A percentile compares a stretch with the other conserved stretches of the same genome.
These are phyloP conservation scores for Ochropleura plecta DNA, from an alignment of 2,888 invertebrate species.

Conservation along the genomic window DNA sequence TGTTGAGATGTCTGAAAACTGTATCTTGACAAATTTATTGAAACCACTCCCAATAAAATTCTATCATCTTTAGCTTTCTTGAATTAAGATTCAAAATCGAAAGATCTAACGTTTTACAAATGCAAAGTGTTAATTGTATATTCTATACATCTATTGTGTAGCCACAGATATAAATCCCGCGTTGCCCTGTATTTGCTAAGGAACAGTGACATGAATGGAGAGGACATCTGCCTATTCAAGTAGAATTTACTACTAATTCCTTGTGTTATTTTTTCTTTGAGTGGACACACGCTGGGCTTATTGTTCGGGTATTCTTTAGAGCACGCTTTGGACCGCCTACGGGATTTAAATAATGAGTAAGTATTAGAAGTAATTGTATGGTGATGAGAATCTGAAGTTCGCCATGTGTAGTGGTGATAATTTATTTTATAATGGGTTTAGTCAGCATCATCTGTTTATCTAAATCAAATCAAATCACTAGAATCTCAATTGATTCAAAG, in stretches of 20 bases:
- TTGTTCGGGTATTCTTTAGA: constrained; percentile 48
- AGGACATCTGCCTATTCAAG: constrained; percentile 63
- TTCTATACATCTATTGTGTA: constrained; percentile 40
- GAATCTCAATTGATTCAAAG: too few relatives aligned
- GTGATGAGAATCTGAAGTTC: not conserved
- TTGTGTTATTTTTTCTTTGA: constrained; percentile 60
- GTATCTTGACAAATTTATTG: constrained; percentile 34
- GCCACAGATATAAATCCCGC: constrained; percentile 60
- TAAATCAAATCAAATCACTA: too few relatives aligned
- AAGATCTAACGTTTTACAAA: constrained; percentile 4
- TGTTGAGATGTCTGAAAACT: constrained; percentile 37
- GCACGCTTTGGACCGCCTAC: constrained; percentile 49
- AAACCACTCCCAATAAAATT: not conserved
- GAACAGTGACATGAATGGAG: constrained; percentile 59
- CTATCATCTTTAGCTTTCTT: not conserved
- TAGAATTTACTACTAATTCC: constrained; percentile 66
- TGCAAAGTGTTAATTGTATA: constrained; percentile 12
- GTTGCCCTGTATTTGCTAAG: constrained; percentile 56
- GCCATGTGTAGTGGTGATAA: not conserved
- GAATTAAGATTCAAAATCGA: constrained; percentile 23
- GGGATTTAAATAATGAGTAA: constrained; percentile 23
- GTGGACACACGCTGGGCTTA: constrained; percentile 64
- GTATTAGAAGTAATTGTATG: constrained; percentile 5
- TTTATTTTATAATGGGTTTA: not conserved
- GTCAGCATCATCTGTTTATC: not conserved